Conservation (phyloP, 2,113 vertebrate genomes). For the Grantiella picta region DNA sequence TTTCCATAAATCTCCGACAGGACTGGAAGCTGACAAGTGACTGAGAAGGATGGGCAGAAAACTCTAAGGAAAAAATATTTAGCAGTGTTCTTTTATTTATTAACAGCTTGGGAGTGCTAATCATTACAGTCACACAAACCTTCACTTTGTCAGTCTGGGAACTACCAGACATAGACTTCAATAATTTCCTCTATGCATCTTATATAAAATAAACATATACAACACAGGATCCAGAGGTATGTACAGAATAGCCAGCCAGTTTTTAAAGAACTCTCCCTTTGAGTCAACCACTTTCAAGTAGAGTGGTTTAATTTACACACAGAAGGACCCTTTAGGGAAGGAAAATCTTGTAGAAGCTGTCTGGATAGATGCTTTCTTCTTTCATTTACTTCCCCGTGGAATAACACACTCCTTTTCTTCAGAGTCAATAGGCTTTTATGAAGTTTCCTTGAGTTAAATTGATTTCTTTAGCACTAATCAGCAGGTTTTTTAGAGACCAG, state of each 20-base stretch:
- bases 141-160: not conserved
- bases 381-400: not conserved
- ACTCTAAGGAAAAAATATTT: not conserved
- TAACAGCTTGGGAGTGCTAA: not conserved
- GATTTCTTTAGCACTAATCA: conserved; percentile 22
- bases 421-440: not conserved
- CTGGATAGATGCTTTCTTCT: not conserved
- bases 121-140: not conserved
- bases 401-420: conserved; percentile 7
- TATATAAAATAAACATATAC: not conserved
- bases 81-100: not conserved
- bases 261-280: not conserved
- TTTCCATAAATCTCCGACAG: not conserved
- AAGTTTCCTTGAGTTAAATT: not conserved
- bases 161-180: not conserved
- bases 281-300: not conserved
- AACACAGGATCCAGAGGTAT: not conserved
- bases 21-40: not conserved
- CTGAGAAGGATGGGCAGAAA: not conserved
- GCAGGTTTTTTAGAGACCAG: not conserved
- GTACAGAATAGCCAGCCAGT: not conserved
- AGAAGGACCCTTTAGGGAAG: conserved; percentile 7
- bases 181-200: not conserved
- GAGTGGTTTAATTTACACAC: conserved; percentile 12
- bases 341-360: not conserved